These are phyloP conservation scores for Cherax destructor DNA, from an alignment of 1,140 invertebrate species.

Conservation along the genomic window DNA sequence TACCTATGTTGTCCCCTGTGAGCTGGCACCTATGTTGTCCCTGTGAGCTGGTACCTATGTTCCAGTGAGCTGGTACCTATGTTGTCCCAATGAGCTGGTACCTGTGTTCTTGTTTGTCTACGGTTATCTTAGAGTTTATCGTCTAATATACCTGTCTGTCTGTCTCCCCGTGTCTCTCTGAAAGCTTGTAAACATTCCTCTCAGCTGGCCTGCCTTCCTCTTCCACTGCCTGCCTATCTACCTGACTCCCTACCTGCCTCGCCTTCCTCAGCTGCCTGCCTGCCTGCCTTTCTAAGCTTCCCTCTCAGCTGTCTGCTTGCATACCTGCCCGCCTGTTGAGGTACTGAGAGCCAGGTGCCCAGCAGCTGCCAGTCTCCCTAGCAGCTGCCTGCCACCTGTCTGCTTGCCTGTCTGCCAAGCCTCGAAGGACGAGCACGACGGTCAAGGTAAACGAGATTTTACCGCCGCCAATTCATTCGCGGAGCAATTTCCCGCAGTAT, in stretches of 20 bases:
- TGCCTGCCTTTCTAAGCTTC: neutral
- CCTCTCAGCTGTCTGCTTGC: neutral
- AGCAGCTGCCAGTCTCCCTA: neutral
- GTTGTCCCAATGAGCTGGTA: too few species aligned
- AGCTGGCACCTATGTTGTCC: too few species aligned
- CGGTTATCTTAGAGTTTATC: too few species aligned
- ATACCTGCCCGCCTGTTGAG: neutral
- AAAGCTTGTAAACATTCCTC: too few species aligned
- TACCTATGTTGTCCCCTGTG: too few species aligned
- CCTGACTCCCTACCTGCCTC: neutral
- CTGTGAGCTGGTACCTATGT: too few species aligned
- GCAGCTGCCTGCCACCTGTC: neutral
- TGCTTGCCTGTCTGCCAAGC: neutral
- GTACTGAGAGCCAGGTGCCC: too few species aligned
- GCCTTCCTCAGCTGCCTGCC: neutral
- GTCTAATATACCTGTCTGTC: too few species aligned
- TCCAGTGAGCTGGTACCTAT: too few species aligned
- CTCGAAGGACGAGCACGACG: neutral
- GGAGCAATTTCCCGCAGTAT: neutral
- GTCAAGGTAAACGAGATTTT: slow-evolving; percentile 14
- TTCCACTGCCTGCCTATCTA: too few species aligned
- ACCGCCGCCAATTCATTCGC: neutral
- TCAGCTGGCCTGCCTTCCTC: too few species aligned
- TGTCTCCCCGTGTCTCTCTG: neutral
- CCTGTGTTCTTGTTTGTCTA: too few species aligned